Percentiles rank a stretch among this genome's conserved stretches.
Conservation (phyloP, 2,113 vertebrate genomes). For the Junco hyemalis region DNA sequence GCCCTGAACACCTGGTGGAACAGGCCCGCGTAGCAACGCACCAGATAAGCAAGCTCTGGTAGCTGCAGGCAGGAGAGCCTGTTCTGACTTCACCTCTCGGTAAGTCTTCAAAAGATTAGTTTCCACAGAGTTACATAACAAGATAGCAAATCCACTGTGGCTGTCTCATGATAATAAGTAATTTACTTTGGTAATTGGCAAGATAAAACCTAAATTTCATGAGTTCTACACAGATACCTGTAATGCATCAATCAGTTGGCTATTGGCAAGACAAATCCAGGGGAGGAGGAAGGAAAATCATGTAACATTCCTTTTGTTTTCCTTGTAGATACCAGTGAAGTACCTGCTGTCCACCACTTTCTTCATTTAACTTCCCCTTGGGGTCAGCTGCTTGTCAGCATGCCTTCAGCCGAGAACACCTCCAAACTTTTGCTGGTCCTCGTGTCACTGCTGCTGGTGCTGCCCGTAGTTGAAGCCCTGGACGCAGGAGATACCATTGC, state of each 20-base stretch:
- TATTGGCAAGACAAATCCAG: background rate
- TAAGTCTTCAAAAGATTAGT: background rate
- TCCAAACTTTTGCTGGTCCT: conserved; percentile 37
- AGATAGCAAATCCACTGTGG: background rate
- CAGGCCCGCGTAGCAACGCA: accelerated
- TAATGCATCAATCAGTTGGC: background rate
- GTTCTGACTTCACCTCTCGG: accelerated
- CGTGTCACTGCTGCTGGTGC: conserved; percentile 66
- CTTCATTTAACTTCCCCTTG: background rate
- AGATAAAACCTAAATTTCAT: background rate
- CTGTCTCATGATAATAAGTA: background rate
- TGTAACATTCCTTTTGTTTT: background rate
- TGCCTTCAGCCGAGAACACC: conserved; percentile 67
- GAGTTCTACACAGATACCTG: too few relatives aligned
- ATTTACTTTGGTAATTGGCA: background rate
- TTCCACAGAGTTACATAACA: background rate
- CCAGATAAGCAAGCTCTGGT: background rate
- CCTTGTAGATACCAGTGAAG: background rate
- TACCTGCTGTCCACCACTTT: background rate
- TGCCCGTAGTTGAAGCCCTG: conserved; percentile 82
- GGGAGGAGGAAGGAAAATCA: background rate
- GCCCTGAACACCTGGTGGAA: background rate
- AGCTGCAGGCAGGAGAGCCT: background rate
- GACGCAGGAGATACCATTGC: conserved; percentile 87
- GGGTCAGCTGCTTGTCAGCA: conserved; percentile 62